These are phyloP conservation scores for Anguilla pacifica DNA, from an alignment of 2,797 vertebrate genomes.

Conservation along the genomic window DNA sequence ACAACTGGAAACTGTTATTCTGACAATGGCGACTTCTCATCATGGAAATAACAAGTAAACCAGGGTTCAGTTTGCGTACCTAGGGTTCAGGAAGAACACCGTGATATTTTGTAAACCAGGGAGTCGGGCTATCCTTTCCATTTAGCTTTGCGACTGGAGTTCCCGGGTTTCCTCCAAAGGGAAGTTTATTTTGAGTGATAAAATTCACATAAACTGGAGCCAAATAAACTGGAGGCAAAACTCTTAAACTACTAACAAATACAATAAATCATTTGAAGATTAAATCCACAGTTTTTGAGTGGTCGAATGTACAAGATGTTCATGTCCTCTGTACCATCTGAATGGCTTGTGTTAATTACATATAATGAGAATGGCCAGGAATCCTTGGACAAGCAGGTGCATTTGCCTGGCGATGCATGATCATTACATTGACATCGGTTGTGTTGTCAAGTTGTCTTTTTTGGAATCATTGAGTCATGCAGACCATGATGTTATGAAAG, in stretches of 20 bases:
- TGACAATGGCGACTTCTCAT: constrained; percentile 29
- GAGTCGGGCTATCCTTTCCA: neutral
- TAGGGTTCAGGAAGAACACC: neutral
- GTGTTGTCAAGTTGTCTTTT: neutral
- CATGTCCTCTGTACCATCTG: neutral
- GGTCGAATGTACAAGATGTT: neutral
- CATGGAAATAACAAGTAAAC: constrained; percentile 12
- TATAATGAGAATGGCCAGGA: neutral
- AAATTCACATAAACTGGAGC: neutral
- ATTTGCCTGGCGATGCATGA: neutral
- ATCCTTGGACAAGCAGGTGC: neutral
- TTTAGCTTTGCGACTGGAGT: neutral
- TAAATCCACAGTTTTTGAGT: neutral
- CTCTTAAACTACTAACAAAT: neutral
- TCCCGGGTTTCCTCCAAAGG: neutral
- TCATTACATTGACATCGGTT: neutral
- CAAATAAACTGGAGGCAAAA: no score
- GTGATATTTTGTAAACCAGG: neutral
- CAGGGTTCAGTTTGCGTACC: neutral
- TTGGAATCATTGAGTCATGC: neutral
- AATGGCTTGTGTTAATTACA: neutral
- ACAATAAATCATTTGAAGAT: neutral
- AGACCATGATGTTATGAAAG: neutral
- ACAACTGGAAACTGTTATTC: constrained; percentile 29
- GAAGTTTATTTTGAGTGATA: neutral